phyloP scores from a whole-genome alignment of 2,113 vertebrate species.

The Sisor rabdophorus region DNA sequence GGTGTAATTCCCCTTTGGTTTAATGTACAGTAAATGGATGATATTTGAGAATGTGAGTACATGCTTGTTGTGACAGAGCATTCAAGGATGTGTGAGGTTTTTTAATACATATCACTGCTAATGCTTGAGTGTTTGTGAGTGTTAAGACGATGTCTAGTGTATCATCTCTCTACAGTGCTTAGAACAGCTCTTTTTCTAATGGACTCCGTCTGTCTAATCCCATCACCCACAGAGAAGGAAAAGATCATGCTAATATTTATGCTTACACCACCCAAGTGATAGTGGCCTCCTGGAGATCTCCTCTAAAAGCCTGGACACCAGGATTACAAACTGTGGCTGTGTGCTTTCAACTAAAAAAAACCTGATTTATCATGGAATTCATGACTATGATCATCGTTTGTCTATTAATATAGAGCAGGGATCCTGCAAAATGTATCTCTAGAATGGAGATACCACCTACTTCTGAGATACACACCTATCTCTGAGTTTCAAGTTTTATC shows the following conservation, averaged over 20 bases:
- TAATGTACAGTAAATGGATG: slow-evolving; percentile 35
- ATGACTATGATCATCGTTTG: not conserved
- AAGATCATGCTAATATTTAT: slow-evolving; percentile 49
- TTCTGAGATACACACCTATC: no score
- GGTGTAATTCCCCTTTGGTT: slow-evolving; percentile 38
- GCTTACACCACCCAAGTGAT: slow-evolving; percentile 42
- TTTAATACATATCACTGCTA: not conserved
- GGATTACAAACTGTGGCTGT: slow-evolving; percentile 30
- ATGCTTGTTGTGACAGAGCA: slow-evolving; percentile 1
- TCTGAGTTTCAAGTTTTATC: no score
- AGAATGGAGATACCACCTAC: no score
- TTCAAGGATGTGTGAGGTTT: not conserved
- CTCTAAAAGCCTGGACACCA: slow-evolving; percentile 27
- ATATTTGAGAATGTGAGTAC: slow-evolving; percentile 10
- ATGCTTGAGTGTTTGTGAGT: not conserved
- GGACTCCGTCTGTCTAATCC: slow-evolving; percentile 48
- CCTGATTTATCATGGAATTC: not conserved
- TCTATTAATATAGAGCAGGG: not conserved
- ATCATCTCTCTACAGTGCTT: not conserved
- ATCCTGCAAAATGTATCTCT: no score
- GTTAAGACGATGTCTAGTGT: not conserved
- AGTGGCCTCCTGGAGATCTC: slow-evolving; percentile 34
- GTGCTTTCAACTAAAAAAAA: not conserved
- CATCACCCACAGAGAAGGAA: slow-evolving; percentile 46
- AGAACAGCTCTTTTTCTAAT: slow-evolving; percentile 43